Evolutionary conservation across 2,888 invertebrate genomes (phyloP), one percentile per base, ranked within the genome.

Genomic region (Trichacis sp.): DNA sequence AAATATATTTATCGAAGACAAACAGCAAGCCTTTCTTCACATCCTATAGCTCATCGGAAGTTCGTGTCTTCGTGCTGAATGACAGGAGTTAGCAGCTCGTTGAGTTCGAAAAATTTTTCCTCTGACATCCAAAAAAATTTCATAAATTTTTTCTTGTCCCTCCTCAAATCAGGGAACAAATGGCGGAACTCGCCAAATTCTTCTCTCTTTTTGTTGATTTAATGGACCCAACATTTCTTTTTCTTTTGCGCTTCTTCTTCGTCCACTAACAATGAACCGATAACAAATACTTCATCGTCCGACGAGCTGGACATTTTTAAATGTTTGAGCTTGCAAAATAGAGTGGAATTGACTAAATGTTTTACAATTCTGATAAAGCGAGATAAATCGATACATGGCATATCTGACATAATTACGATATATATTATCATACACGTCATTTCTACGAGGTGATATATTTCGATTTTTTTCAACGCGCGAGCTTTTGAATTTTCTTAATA

Each of bases 31-130:
- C 6, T 36, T 36, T 36, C 36, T n/a, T 36, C 36, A 36, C 36
- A 36, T 36, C 12, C 36, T n/a, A 36, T 36, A 36, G 36, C 36
- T 36, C 12, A 9, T 36, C 36, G 12, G 12, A 36, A 36, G 9
- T 36, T 36, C 6, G 36, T 36, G 12, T 36, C 12, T 36, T 12
- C n/a, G 36, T 12, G 36, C 36, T 36, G 36, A 36, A 36, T 36
- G n/a, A 9, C n/a, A 12, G 12, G 36, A 9, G 36, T 36, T 12
- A 36, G 12, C 9, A 36, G 36, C 12, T 36, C 3, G 12, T n/a
- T n/a, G 12, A 36, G 36, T 36, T 36, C 36, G 36, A 36, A 36
- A 36, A 36, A 36, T 36, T 36, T 36, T 36, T 36, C 36, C 12
- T 36, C 12, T n/a, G 36, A 36, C 36, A 36, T 36, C 36, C n/a